Conservation (phyloP, 37 sponge, comb jelly and placozoan species). For the Cliona cf. orientalis region DNA sequence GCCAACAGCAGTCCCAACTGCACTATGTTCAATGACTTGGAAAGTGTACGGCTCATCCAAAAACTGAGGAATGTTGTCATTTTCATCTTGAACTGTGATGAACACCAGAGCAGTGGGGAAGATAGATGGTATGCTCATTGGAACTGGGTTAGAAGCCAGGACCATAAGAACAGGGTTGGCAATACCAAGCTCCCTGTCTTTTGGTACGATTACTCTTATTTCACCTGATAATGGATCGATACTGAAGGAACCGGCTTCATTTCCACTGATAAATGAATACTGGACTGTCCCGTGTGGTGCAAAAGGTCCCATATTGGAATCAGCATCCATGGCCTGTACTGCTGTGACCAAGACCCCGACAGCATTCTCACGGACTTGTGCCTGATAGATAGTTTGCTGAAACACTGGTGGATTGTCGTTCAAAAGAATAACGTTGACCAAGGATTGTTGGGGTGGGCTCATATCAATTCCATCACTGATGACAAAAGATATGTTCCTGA, state of each 20-base stretch:
- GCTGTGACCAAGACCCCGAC: constrained; percentile 14
- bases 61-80: constrained; percentile 77
- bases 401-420: constrained; percentile 79
- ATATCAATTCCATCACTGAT: constrained; percentile 53
- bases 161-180: constrained; percentile 30
- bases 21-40: constrained; percentile 36
- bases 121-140: constrained; percentile 4
- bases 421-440: constrained; percentile 34
- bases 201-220: constrained; percentile 26
- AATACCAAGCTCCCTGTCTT: constrained; percentile 60
- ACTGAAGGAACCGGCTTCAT: constrained; percentile 47
- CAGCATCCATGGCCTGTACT: constrained; percentile 56
- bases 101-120: constrained; percentile 19
- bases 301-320: constrained; percentile 54
- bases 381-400: constrained; percentile 9
- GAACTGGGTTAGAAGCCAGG: constrained; percentile 48
- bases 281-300: constrained; percentile 54
- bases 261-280: constrained; percentile 55
- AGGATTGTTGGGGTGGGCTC: constrained; percentile 28
- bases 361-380: constrained; percentile 32
- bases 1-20: constrained; percentile 17
- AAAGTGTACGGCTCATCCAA: constrained; percentile 7
- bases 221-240: constrained; percentile 50
- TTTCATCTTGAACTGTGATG: constrained; percentile 46
- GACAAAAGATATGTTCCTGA: constrained; percentile 16